Base-by-base conservation (phyloP, 2,113 vertebrate species). In the Motacilla alba region DNA sequence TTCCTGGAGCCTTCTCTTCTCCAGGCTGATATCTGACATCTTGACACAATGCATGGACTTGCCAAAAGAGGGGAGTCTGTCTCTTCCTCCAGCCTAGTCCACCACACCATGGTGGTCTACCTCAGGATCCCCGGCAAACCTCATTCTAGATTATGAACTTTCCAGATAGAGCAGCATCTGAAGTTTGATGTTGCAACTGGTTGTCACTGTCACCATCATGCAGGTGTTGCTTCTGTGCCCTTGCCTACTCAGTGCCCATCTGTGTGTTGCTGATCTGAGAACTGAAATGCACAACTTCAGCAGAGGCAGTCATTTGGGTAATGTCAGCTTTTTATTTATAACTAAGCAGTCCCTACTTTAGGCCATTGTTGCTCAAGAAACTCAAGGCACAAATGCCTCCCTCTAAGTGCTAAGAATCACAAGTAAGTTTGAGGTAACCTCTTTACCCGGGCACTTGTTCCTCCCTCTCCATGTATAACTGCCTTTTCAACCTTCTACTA, bases 401-500 rank as follows among this genome's bases (percentile, higher is more conserved):
- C 9, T 66, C 46, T 41, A 41, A 67, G 50, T 24, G 24, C 55
- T 86, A 44, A 63, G 47, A 80, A 90, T n/a, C 26, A 76, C 8
- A 43, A 56, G 6, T 18, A 41, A 83, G 5, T 49, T 69, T 35
- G 60, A 91, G 53, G 14, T 37, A 81, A 52, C 7, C 4, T 66
- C 73, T 67, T 88, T 28, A 24, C 44, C 0, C 0, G 9, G 37
- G 37, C 33, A 39, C 30, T 79, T 69, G 28, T 68, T 95, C 35
- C 43, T 82, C 15, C 17, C 24, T 77, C 72, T 86, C 79, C 53
- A 3, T n/a, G 9, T 33, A 19, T 24, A 68, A 46, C 44, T 90
- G 74, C 52, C 69, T 94, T 89, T 87, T 55, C 66, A 83, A 10
- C 33, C 43, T 92, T 95, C 73, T 49, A 22, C 67, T 62, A 85